Evolutionary conservation across 2,888 invertebrate genomes (phyloP), one percentile per base, ranked within the genome.

Genomic region (Netelia virgata): DNA sequence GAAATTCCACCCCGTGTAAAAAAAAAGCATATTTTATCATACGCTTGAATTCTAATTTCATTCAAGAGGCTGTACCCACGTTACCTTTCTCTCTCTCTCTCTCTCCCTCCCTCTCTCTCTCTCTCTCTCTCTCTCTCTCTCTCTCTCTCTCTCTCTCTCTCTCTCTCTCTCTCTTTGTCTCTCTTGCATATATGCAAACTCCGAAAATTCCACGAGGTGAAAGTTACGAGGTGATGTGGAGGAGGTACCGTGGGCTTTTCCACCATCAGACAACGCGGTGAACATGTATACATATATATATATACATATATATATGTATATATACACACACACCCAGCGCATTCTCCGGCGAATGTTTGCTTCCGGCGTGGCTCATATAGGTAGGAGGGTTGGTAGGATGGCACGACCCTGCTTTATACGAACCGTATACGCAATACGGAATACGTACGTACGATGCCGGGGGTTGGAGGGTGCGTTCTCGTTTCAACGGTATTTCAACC

Each of bases 401-500:
- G 66, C 6, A 78, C 41, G 63, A 78, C 61, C 47, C 83, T 66
- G 61, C 69, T 69, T 66, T 70, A 53, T 74, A 63, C 63, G 20
- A 57, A 41, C n/a, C 41, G 8, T 70, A 72, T 75, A 70, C 66
- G 43, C 41, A 69, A 66, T 77, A n/a, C 64, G 28, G 43, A 41
- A 41, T 70, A 74, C 66, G 59, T 81, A 61, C 50, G 63, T 79
- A 69, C 50, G 64, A 70, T 59, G 57, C 72, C 36, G 36, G 36
- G 36, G 36, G 64, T 76, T 20, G n/a, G 47, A 63, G 77, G 70
- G 59, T 76, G 69, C 72, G 75, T 63, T 41, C 70, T 68, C 70
- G 61, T 78, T 82, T 82, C 78, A 66, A 64, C 78, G 85, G 86
- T 87, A 87, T 87, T 88, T 87, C 83, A 86, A 86, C 84, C 80